phyloP scores from a whole-genome alignment of 1,140 invertebrate genomes.

The Nixonia krombeini region DNA sequence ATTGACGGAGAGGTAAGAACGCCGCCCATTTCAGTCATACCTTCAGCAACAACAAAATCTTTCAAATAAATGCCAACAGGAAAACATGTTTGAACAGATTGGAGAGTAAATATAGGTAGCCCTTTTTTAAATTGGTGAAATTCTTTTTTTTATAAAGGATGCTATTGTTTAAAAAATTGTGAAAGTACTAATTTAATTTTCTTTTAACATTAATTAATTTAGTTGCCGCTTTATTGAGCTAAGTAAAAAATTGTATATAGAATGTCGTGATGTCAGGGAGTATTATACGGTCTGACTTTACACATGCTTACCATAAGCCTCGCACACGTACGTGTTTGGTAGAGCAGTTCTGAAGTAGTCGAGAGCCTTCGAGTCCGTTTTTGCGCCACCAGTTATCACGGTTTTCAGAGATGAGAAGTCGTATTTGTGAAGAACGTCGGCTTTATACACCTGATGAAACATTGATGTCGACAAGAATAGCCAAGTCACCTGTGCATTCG shows the following conservation, averaged over 20 bases:
- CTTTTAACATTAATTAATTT: too few species aligned
- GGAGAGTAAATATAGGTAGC: conserved; percentile 3
- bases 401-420: conserved; percentile 43
- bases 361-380: conserved; percentile 40
- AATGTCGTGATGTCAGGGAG: too few species aligned
- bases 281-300: too few species aligned
- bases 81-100: too few species aligned
- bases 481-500: conserved; percentile 40
- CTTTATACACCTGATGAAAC: too few species aligned
- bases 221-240: too few species aligned
- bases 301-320: conserved; percentile 55
- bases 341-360: conserved; percentile 22
- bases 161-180: too few species aligned
- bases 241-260: too few species aligned
- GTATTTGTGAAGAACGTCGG: conserved; percentile 23
- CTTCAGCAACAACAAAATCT: too few species aligned
- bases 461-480: conserved; percentile 38
- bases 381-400: conserved; percentile 55
- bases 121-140: neutral
- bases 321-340: conserved; percentile 22
- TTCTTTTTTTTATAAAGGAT: too few species aligned
- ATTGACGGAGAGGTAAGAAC: neutral
- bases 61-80: too few species aligned
- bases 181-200: conserved; percentile 5
- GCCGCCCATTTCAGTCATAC: conserved; percentile 53